phyloP scores from a whole-genome alignment of 2,113 vertebrate species.

The Toxotes jaculatrix region DNA sequence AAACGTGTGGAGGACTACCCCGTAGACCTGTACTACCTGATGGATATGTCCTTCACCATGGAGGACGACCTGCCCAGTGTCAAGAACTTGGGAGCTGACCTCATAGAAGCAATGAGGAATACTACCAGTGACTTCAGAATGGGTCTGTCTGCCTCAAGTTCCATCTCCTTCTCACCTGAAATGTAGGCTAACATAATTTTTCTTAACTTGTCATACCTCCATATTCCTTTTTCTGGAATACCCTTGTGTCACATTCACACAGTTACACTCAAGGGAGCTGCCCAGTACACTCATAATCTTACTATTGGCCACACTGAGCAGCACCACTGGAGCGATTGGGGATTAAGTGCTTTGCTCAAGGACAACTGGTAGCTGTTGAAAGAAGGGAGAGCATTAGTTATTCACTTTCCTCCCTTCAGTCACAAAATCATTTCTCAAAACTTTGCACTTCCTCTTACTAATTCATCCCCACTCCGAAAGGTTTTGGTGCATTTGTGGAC shows the following conservation, averaged over 20 bases:
- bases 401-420: constrained; percentile 46
- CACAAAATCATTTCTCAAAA: constrained; percentile 50
- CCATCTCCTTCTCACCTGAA: constrained; percentile 4
- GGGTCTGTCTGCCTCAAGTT: background rate
- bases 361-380: constrained; percentile 42
- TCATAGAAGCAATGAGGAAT: constrained; percentile 16
- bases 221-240: background rate
- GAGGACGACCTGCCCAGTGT: constrained; percentile 29
- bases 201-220: constrained; percentile 16
- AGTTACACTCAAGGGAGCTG: constrained; percentile 52
- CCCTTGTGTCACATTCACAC: constrained; percentile 48
- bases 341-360: constrained; percentile 67
- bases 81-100: constrained; percentile 13
- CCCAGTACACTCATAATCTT: constrained; percentile 51
- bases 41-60: constrained; percentile 30
- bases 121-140: constrained; percentile 30
- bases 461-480: constrained; percentile 43
- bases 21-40: constrained; percentile 27
- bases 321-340: constrained; percentile 41
- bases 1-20: constrained; percentile 14
- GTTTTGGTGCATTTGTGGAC: constrained; percentile 51
- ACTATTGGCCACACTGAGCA: constrained; percentile 41
- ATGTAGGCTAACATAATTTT: constrained; percentile 13
- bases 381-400: constrained; percentile 44
- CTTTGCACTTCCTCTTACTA: constrained; percentile 6